Base-by-base conservation (phyloP, 1,140 invertebrate genomes). In the Eupristina koningsbergeri region DNA sequence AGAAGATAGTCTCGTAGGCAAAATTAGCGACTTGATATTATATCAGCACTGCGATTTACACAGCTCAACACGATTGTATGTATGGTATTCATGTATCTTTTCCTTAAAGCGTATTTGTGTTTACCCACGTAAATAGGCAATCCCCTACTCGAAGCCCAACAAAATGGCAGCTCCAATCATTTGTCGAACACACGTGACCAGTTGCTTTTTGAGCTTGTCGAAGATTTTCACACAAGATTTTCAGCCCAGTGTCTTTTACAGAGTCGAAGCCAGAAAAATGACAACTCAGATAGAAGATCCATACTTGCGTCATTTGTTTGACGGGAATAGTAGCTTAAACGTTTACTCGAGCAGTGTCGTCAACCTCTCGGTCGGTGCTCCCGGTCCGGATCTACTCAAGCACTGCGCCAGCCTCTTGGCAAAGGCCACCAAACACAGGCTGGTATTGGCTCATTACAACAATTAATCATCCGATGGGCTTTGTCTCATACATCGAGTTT, bases 291-390 rank as follows among this genome's bases (percentile, higher is more conserved):
- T 78, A 87, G 86, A 81, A 81, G 93, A 90, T 90, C 92, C 89
- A 29, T 86, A 89, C 76, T 80, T 89, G 17, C 89, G 90, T 45
- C 93, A 94, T 85, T 89, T 94, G 31, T 94, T 94, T 73, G 93
- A 94, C 83, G 91, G 89, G 0, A 80, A 86, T 76, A 31, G 89
- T 13, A 80, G 88, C 0, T 91, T 92, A 67, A 94, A 94, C 89
- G 93, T 94, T 17, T 94, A 94, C 75, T 89, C 91, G 39, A 85
- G 88, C 0, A 86, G 89, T 34, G 80, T 91, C 9, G 88, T 90
- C 9, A 94, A 94, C 81, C 87, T 94, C 22, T 93, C 93, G 7
- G 93, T 93, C 13, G 94, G 94, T 31, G 93, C 93, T 36, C 94
- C 93, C 11, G 93, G 93, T 9, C 93, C 93, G 34, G 93, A 94